Evolutionary conservation across 2,888 invertebrate species (phyloP).

Genomic region (Lobophora halterata): DNA sequence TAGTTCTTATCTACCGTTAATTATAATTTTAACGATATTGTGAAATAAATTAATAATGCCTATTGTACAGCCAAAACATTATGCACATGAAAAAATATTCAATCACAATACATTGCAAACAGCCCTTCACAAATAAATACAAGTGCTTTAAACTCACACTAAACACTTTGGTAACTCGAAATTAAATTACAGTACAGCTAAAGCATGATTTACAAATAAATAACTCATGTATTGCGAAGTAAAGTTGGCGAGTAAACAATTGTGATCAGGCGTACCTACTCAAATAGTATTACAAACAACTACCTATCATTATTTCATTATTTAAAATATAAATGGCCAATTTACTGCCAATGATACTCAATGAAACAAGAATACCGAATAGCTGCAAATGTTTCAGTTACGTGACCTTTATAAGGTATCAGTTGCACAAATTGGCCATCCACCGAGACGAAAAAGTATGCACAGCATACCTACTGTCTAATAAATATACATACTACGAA

Average conservation of each 20-base stretch:
- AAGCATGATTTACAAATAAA: slow-evolving; percentile 42
- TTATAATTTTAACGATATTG: slow-evolving; percentile 12
- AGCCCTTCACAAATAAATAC: slow-evolving; percentile 30
- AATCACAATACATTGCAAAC: slow-evolving; percentile 29
- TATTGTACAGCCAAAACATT: slow-evolving; percentile 24
- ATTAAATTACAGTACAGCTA: slow-evolving; percentile 61
- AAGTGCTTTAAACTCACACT: slow-evolving; percentile 26
- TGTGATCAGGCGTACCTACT: slow-evolving; percentile 9
- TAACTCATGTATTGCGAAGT: slow-evolving; percentile 40
- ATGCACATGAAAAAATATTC: slow-evolving; percentile 24
- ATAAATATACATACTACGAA: slow-evolving; percentile 27
- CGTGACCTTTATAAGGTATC: slow-evolving; percentile 31
- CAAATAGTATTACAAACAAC: slow-evolving; percentile 21
- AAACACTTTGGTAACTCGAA: slow-evolving; percentile 74
- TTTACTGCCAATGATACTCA: slow-evolving; percentile 37
- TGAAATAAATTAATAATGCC: slow-evolving; percentile 23
- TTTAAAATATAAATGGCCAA: slow-evolving; percentile 31
- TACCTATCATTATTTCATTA: slow-evolving; percentile 36
- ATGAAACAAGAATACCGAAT: slow-evolving; percentile 42
- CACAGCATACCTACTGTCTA: slow-evolving; percentile 47
- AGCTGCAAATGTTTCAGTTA: slow-evolving; percentile 35
- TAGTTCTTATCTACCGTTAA: slow-evolving; percentile 11
- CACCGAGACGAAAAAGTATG: slow-evolving; percentile 43
- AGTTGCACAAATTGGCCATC: slow-evolving; percentile 31
- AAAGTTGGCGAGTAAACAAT: slow-evolving; percentile 27